Evolutionary conservation across 2,797 vertebrate genomes (phyloP).

Genomic region (Alexandromys oeconomus): DNA sequence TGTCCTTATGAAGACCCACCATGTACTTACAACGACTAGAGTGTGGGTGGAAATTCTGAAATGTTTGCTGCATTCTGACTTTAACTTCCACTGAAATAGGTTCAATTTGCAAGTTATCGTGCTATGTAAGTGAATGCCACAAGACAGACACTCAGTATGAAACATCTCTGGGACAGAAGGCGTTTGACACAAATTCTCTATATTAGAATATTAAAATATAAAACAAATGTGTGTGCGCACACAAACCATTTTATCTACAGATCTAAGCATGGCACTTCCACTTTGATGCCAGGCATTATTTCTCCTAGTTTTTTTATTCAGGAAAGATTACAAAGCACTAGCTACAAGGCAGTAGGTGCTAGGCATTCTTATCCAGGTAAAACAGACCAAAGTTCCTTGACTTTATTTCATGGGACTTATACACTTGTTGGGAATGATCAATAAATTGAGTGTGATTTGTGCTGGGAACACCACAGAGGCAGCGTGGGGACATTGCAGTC

Average conservation of each 20-base stretch:
- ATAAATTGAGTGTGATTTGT: neutral
- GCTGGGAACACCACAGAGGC: neutral
- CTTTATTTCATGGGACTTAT: neutral
- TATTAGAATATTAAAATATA: conserved; percentile 32
- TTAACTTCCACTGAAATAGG: neutral
- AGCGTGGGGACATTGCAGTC: rapidly evolving
- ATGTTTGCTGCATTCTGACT: neutral
- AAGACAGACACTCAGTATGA: neutral
- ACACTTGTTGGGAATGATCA: neutral
- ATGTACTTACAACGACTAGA: neutral
- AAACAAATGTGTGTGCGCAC: neutral
- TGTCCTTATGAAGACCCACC: neutral
- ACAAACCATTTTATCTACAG: neutral
- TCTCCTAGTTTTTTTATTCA: neutral
- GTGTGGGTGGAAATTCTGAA: neutral
- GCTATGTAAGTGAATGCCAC: neutral
- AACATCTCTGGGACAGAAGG: neutral
- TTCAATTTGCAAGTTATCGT: neutral
- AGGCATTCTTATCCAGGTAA: neutral
- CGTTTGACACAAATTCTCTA: neutral
- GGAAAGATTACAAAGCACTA: neutral
- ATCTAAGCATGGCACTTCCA: neutral
- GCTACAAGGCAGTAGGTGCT: neutral
- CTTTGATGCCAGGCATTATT: neutral
- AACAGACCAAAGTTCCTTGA: neutral